These are phyloP conservation scores for Tangara arthus DNA, from an alignment of 2,797 vertebrate genomes.

Conservation along the genomic window DNA sequence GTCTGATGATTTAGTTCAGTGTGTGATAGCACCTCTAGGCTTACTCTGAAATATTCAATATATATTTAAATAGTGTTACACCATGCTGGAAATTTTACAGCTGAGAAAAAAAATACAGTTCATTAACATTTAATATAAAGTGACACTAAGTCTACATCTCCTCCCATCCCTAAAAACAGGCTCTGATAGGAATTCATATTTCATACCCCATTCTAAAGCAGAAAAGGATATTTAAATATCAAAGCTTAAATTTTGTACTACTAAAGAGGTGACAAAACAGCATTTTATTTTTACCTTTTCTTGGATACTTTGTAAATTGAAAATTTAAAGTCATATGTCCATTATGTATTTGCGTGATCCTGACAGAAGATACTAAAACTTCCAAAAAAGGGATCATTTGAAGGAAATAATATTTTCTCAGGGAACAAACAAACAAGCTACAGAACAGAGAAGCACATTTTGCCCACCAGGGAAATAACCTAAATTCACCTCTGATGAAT, in stretches of 20 bases:
- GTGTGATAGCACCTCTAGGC: neutral
- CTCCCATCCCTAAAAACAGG: neutral
- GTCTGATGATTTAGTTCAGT: neutral
- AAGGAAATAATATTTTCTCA: neutral
- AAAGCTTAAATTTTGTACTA: neutral
- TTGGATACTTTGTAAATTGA: neutral
- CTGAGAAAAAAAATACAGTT: neutral
- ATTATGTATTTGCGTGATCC: neutral
- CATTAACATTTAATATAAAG: neutral
- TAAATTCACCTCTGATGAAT: neutral
- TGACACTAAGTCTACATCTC: neutral
- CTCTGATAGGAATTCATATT: neutral
- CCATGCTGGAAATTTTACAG: neutral
- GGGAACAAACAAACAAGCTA: neutral
- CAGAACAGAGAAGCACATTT: neutral
- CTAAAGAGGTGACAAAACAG: neutral
- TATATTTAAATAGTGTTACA: neutral
- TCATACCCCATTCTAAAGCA: neutral
- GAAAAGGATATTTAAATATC: neutral
- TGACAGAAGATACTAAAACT: neutral
- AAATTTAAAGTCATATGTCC: neutral
- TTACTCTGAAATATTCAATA: neutral
- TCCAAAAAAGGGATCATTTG: neutral
- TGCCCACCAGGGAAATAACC: neutral
- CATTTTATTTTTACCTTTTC: neutral